These are phyloP conservation scores for Chaetorhynchus papuensis DNA, from an alignment of 2,113 vertebrate species.

Conservation along the genomic window DNA sequence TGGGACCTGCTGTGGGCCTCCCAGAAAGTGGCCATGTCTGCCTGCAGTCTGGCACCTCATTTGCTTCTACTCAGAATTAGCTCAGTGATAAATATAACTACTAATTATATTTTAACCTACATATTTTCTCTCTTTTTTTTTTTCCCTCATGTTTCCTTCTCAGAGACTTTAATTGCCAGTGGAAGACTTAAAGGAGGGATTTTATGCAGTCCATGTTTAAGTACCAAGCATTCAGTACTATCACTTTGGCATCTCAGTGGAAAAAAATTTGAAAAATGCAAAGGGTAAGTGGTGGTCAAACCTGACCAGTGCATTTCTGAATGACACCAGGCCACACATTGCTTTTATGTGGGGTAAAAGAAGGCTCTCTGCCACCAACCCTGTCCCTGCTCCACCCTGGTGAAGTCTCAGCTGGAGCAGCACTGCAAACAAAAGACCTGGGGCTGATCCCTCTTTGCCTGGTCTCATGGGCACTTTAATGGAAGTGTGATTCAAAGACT, in stretches of 20 bases:
- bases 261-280: neutral
- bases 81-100: constrained; percentile 19
- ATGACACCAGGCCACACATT: neutral
- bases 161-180: neutral
- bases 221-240: neutral
- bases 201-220: neutral
- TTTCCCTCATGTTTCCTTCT: neutral
- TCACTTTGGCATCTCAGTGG: neutral
- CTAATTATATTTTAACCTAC: constrained; percentile 52
- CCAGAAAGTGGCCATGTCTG: constrained; percentile 19
- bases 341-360: neutral
- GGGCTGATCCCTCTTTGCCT: neutral
- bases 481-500: neutral
- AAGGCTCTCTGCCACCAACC: fast-evolving
- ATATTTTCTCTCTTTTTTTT: neutral
- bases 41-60: neutral
- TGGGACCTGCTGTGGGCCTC: neutral
- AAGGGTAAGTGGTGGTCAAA: neutral
- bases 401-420: neutral
- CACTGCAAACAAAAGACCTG: neutral
- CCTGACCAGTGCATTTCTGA: neutral
- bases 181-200: neutral
- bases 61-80: constrained; percentile 2
- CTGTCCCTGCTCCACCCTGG: fast-evolving
- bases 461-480: neutral